Base-by-base conservation (phyloP, 2,888 invertebrate species). In the Aphodius sticticus region DNA sequence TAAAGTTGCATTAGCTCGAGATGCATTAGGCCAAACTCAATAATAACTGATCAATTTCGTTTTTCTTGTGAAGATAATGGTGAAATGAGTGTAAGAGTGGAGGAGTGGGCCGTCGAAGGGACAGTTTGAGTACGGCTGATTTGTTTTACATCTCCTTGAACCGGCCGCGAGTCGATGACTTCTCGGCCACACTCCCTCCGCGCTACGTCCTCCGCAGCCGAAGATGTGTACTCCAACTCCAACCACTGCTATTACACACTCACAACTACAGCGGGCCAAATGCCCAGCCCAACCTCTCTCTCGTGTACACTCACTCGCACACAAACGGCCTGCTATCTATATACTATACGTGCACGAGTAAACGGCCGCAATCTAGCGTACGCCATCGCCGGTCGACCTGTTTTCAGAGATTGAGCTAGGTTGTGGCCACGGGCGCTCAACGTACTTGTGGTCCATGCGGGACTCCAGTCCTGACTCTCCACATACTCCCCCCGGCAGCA, bases 141-240 rank as follows among this genome's bases (percentile, higher is more conserved):
- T 81, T 79, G 77, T 81, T 80, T 80, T 79, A 79, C 77, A 81
- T 81, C 81, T 81, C 81, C 81, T 81, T 81, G 81, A 81, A 81
- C 81, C 77, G 76, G 77, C 77, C 77, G 77, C 77, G 71, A 79
- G 79, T 79, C 81, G 76, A 77, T 79, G 79, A 79, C 81, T 79
- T 76, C 77, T 77, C 74, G 69, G 70, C 79, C 70, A 71, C 69
- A 53, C 53, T 76, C 69, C 69, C 70, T 79, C 70, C 38, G 16
- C 77, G 12, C 72, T 53, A 71, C 69, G 69, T 69, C 74, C 16
- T 74, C 38, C 53, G 53, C 53, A 53, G 12, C 53, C 53, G 53
- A 53, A 53, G 53, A 53, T 53, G 53, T 53, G 53, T 53, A 53
- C 53, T 53, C 53, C 53, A 53, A 12, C 53, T 53, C 12, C 53